Base-by-base conservation (phyloP, 2,888 invertebrate species). In the Odiellus spinosus region DNA sequence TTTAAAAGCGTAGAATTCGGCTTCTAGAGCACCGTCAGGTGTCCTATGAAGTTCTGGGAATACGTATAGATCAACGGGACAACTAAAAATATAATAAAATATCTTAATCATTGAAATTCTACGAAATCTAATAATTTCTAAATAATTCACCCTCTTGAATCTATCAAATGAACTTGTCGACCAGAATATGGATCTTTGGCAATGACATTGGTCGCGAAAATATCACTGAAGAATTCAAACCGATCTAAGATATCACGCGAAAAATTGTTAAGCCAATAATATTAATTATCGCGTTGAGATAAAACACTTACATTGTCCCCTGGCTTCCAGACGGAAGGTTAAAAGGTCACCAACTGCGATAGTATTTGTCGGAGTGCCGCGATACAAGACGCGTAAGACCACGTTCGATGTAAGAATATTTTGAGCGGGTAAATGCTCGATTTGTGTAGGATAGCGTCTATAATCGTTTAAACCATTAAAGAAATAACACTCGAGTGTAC, bases 131-230 rank as follows among this genome's bases (percentile, higher is more conserved):
- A 1, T 33, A 8, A 12, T 19, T 10, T 17, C 17, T 1, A 40
- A 18, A 46, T 35, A 15, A 63, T 71, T 67, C 72, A 86, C 86
- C 88, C 88, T 59, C 80, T 80, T 68, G 85, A 72, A 66, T 90
- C 88, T 53, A 90, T 88, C 0, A 90, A 71, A 60, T 87, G 86
- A 41, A 88, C 86, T 18, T 85, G 84, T 63, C 87, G 71, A 50
- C 87, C 88, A 0, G 87, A 83, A 63, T 88, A 88, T 1, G 88
- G 88, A 73, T 90, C 88, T 60, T 87, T 75, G 1, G 88, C 88
- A 11, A 88, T 81, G 2, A 90, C 88, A 65, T 88, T 88, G 0
- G 87, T 87, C 1, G 88, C 88, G 62, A 90, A 90, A 55, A 90
- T 87, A 59, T 90, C 88, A 33, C 54, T 54, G 45, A 53, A 56